phyloP scores from a whole-genome alignment of 1,140 invertebrate genomes.

The Cheumatopsyche charites region DNA sequence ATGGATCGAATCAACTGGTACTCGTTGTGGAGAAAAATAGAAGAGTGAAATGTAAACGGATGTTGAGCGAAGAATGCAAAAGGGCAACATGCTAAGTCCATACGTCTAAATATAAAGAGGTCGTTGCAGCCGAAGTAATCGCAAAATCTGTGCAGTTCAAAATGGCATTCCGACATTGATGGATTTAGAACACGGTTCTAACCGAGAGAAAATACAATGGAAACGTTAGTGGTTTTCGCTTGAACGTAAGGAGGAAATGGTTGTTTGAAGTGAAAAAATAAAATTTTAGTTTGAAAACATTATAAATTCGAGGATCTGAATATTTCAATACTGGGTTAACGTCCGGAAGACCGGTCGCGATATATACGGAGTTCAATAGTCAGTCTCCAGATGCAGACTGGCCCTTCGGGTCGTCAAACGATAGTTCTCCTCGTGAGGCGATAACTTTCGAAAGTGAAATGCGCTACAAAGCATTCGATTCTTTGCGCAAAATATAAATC shows the following conservation, averaged over 20 bases:
- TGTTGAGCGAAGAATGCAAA: constrained; percentile 5
- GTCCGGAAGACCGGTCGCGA: constrained; percentile 20
- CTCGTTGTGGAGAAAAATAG: not conserved
- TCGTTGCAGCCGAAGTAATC: not conserved
- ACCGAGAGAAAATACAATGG: too few relatives aligned
- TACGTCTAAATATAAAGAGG: constrained; percentile 18
- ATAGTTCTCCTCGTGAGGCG: too few relatives aligned
- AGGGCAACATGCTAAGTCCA: not conserved
- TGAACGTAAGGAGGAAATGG: too few relatives aligned
- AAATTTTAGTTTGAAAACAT: too few relatives aligned
- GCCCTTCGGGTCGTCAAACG: not conserved
- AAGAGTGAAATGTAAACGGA: not conserved
- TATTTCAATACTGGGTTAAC: constrained; percentile 8
- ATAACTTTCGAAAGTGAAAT: too few relatives aligned
- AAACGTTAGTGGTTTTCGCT: too few relatives aligned
- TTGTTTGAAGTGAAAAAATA: too few relatives aligned
- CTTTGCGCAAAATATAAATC: too few relatives aligned
- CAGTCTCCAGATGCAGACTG: not conserved
- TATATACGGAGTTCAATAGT: not conserved
- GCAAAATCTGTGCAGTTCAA: constrained; percentile 10
- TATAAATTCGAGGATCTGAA: not conserved
- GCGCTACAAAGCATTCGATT: too few relatives aligned
- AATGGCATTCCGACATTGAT: not conserved
- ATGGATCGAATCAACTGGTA: not conserved
- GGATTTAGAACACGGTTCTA: not conserved